Conservation (phyloP, 2,797 vertebrate genomes). For the Parauchenoglanis ngamensis region DNA sequence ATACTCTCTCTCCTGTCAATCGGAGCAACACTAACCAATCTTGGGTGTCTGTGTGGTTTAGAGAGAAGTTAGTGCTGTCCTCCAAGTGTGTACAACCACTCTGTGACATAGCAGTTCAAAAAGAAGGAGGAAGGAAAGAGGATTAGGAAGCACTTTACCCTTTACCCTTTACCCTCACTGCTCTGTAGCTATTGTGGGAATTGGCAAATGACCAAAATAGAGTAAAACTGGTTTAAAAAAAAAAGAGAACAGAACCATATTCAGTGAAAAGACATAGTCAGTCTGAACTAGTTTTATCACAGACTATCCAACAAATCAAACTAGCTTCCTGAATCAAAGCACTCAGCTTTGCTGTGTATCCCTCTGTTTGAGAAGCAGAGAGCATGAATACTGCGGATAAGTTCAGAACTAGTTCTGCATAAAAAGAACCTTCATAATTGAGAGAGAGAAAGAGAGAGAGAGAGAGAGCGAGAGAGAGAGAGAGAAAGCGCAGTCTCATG, state of each 20-base stretch:
- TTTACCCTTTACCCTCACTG: slow-evolving; percentile 12
- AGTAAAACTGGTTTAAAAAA: background rate
- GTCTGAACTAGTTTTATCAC: background rate
- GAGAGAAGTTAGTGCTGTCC: background rate
- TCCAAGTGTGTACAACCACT: background rate
- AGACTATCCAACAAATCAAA: slow-evolving; percentile 9
- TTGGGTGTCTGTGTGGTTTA: background rate
- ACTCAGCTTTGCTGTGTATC: slow-evolving; percentile 9
- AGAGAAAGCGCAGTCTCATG: slow-evolving; percentile 21
- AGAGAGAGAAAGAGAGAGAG: slow-evolving; percentile 15
- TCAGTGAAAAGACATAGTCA: background rate
- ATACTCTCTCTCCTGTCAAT: slow-evolving; percentile 2
- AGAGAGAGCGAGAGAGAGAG: slow-evolving; percentile 8
- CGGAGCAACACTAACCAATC: slow-evolving; percentile 6
- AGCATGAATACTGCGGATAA: slow-evolving; percentile 21
- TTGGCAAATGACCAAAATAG: background rate
- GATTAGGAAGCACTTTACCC: background rate
- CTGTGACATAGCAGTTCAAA: background rate
- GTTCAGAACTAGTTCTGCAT: slow-evolving; percentile 31
- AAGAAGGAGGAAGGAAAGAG: background rate
- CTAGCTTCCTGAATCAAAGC: slow-evolving; percentile 4
- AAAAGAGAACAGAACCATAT: background rate
- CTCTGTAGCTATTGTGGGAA: background rate
- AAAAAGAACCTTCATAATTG: slow-evolving; percentile 36
- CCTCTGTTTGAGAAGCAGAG: slow-evolving; percentile 10